Conservation (phyloP, 2,113 vertebrate species). For the Upupa epops region DNA sequence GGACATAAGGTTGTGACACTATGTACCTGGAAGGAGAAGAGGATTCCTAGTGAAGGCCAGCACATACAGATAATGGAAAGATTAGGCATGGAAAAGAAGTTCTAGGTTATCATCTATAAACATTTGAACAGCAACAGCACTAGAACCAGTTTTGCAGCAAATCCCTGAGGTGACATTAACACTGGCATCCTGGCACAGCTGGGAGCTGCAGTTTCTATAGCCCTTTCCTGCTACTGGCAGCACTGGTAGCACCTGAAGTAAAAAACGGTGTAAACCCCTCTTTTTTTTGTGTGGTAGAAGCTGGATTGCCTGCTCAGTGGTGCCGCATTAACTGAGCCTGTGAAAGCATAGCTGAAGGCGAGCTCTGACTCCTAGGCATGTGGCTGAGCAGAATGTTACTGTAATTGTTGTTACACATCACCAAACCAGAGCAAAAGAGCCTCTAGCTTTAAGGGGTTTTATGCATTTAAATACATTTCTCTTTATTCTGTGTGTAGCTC, state of each 20-base stretch:
- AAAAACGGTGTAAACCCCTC: neutral
- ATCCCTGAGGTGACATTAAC: accelerated
- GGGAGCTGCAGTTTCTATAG: neutral
- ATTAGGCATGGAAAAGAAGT: neutral
- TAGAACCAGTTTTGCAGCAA: neutral
- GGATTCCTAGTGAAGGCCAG: neutral
- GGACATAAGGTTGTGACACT: neutral
- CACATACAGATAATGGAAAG: neutral
- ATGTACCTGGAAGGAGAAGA: neutral
- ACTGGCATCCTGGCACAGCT: neutral
- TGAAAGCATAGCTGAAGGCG: neutral
- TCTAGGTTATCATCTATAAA: neutral
- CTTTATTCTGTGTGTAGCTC: neutral
- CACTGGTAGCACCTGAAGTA: accelerated
- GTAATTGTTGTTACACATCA: accelerated
- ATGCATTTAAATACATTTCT: neutral
- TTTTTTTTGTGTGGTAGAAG: neutral
- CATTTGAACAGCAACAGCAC: neutral
- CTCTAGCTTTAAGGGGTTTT: neutral
- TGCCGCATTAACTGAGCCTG: neutral
- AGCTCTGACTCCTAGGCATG: neutral
- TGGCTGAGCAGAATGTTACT: neutral
- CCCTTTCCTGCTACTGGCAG: neutral
- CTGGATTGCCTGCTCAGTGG: neutral
- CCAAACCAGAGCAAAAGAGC: neutral